Percentiles rank a stretch among this genome's conserved stretches.
These are phyloP conservation scores for Operophtera brumata DNA, from an alignment of 2,888 invertebrate species.

Conservation along the genomic window DNA sequence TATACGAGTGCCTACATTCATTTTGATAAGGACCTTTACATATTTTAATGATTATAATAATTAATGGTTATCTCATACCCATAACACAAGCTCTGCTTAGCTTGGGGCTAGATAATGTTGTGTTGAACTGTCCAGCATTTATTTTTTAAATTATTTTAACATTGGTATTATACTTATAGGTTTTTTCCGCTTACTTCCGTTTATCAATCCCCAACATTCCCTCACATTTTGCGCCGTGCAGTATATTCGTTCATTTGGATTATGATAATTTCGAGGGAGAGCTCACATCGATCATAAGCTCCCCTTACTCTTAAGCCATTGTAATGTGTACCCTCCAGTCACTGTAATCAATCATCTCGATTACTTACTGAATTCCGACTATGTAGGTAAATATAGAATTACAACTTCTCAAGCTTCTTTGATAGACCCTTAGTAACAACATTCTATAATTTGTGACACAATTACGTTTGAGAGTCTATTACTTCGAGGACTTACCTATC, in stretches of 20 bases:
- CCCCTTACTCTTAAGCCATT: constrained; percentile 26
- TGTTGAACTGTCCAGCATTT: no score
- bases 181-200: constrained; percentile 4
- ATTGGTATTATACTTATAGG: background rate
- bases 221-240: constrained; percentile 15
- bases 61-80: no score
- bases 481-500: no score
- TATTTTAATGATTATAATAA: no score
- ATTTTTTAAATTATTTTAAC: no score
- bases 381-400: constrained; percentile 16
- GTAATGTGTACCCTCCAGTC: constrained; percentile 33
- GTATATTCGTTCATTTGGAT: constrained; percentile 22
- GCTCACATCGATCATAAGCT: constrained; percentile 22
- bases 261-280: constrained; percentile 26
- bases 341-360: constrained; percentile 36
- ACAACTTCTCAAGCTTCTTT: background rate
- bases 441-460: background rate
- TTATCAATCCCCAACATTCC: constrained; percentile 11
- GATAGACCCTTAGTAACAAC: background rate
- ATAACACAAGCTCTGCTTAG: no score
- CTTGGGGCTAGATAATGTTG: no score
- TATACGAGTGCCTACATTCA: no score
- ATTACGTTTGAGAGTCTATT: background rate
- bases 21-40: no score
- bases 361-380: constrained; percentile 28